phyloP scores from a whole-genome alignment of 1,140 invertebrate species.

The Drosophila prosaltans region DNA sequence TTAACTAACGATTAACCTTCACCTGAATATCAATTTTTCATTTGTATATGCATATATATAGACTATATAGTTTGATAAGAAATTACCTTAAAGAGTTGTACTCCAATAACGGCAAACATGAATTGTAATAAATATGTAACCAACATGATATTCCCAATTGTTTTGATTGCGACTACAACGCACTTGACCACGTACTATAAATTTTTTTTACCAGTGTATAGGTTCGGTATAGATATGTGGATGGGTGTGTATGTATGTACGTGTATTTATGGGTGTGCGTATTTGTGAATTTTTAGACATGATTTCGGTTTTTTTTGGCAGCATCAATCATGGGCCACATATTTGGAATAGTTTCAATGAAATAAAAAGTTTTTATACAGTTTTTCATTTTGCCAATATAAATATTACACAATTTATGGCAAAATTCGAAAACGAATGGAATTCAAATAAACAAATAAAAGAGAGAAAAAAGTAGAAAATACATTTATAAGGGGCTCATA shows the following conservation, averaged over 20 bases:
- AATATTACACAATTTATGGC: slow-evolving; percentile 45
- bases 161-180: slow-evolving; percentile 99
- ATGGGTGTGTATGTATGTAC: slow-evolving; percentile 21
- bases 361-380: slow-evolving; percentile 55
- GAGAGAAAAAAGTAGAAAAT: slow-evolving; percentile 74
- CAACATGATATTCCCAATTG: slow-evolving; percentile 99
- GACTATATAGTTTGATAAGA: slow-evolving; percentile 64
- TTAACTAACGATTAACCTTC: slow-evolving; percentile 53
- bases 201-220: slow-evolving; percentile 58
- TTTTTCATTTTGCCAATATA: slow-evolving; percentile 40
- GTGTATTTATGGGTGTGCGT: slow-evolving; percentile 4
- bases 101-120: slow-evolving; percentile 99
- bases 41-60: slow-evolving; percentile 19
- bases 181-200: slow-evolving; percentile 98
- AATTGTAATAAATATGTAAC: slow-evolving; percentile 99
- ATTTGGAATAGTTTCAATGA: slow-evolving; percentile 58
- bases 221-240: slow-evolving; percentile 40
- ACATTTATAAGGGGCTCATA: slow-evolving; percentile 64
- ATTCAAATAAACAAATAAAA: slow-evolving; percentile 55
- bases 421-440: slow-evolving; percentile 41
- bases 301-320: slow-evolving; percentile 27
- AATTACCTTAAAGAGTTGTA: slow-evolving; percentile 99
- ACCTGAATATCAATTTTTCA: slow-evolving; percentile 33
- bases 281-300: slow-evolving; percentile 24
- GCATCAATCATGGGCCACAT: slow-evolving; percentile 62